A percentile compares a stretch with the other conserved stretches of the same genome.
These are phyloP conservation scores for Umimayanthus kanabou DNA, from an alignment of 92 coral and sea anemone species.

Conservation along the genomic window DNA sequence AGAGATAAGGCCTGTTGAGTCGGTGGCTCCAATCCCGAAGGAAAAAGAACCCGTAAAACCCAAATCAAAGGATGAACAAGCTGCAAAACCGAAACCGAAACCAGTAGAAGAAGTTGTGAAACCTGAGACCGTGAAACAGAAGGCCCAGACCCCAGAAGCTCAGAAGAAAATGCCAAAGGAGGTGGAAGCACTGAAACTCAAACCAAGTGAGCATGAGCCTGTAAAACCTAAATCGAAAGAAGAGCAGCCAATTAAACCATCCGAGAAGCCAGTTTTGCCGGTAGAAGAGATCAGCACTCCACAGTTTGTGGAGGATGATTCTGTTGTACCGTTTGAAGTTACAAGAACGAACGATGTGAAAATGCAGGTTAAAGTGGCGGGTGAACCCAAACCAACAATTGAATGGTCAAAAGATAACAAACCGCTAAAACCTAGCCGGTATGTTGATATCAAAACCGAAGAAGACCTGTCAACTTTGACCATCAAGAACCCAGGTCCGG, in stretches of 20 bases:
- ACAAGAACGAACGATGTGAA: slow-evolving; percentile 68
- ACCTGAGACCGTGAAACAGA: not conserved
- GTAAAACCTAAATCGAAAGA: not conserved
- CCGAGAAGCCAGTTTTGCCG: not conserved
- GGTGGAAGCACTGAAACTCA: not conserved
- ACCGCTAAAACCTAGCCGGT: slow-evolving; percentile 56
- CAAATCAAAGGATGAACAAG: not conserved
- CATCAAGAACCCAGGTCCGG: slow-evolving; percentile 61
- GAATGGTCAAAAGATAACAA: slow-evolving; percentile 71
- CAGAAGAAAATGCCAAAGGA: not conserved
- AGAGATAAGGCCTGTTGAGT: not conserved
- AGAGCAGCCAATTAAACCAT: too few relatives aligned
- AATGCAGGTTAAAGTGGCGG: slow-evolving; percentile 75
- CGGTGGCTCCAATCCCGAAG: not conserved
- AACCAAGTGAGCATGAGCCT: not conserved
- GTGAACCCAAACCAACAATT: slow-evolving; percentile 69
- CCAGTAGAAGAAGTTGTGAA: not conserved
- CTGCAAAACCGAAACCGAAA: slow-evolving; percentile 11
- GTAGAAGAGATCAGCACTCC: slow-evolving; percentile 31
- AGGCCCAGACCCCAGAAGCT: not conserved
- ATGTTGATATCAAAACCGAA: slow-evolving; percentile 59
- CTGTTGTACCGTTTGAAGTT: slow-evolving; percentile 67
- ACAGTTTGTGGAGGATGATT: slow-evolving; percentile 37
- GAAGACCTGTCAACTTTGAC: slow-evolving; percentile 63
- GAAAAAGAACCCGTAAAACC: not conserved